Percentiles rank a stretch among this genome's conserved stretches.
These are phyloP conservation scores for Hyles vespertilio DNA, from an alignment of 1,140 invertebrate genomes.

Conservation along the genomic window DNA sequence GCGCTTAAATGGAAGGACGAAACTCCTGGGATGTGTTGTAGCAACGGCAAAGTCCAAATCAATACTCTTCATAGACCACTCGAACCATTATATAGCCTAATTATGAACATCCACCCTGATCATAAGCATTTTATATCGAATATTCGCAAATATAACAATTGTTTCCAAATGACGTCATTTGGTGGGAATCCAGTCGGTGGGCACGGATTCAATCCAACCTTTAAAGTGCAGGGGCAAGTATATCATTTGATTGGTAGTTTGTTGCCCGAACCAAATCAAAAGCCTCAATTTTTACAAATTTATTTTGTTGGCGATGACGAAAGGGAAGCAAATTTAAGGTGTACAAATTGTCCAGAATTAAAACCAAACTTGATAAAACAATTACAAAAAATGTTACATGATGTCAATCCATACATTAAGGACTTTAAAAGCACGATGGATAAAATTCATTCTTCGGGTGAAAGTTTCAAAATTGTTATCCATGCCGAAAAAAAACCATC, in stretches of 20 bases:
- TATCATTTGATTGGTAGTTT: constrained; percentile 48
- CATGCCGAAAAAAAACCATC: constrained; percentile 1
- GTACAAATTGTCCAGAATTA: constrained; percentile 16
- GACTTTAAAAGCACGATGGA: constrained; percentile 16
- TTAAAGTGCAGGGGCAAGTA: constrained; percentile 66
- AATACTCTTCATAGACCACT: no score
- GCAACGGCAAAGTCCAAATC: no score
- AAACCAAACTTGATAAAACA: constrained; percentile 10
- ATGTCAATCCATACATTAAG: constrained; percentile 21
- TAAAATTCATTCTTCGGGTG: neutral
- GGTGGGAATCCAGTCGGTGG: constrained; percentile 36
- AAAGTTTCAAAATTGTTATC: constrained; percentile 2
- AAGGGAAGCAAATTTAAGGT: constrained; percentile 18
- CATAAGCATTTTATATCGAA: constrained; percentile 27
- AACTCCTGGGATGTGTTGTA: no score
- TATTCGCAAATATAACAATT: constrained; percentile 26
- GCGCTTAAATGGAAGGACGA: no score
- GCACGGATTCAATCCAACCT: constrained; percentile 47
- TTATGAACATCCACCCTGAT: no score
- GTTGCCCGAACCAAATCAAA: constrained; percentile 32
- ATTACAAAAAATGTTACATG: constrained; percentile 26
- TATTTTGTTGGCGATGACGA: constrained; percentile 27
- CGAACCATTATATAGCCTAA: no score
- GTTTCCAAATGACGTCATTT: constrained; percentile 63
- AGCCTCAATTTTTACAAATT: constrained; percentile 56